Conservation (phyloP, 2,888 invertebrate species). For the Eumacrocentrus americanus region DNA sequence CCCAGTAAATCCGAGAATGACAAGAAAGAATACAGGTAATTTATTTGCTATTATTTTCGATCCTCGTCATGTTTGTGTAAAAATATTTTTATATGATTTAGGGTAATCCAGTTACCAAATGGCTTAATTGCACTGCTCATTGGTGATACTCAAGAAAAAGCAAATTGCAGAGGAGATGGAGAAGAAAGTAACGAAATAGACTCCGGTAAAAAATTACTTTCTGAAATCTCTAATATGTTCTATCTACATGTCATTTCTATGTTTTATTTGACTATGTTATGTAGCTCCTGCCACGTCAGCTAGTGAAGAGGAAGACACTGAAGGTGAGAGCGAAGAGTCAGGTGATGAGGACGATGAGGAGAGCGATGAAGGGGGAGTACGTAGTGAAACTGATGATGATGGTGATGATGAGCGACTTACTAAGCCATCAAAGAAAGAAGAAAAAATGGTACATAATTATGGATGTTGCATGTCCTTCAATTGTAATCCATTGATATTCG, state of each 20-base stretch:
- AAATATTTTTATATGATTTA: conserved; percentile 48
- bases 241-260: not conserved
- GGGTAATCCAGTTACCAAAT: conserved; percentile 72
- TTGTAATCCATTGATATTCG: too few relatives aligned
- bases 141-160: conserved; percentile 65
- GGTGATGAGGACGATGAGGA: conserved; percentile 39
- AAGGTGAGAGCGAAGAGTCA: conserved; percentile 30
- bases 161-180: conserved; percentile 12
- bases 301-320: conserved; percentile 44
- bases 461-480: not conserved
- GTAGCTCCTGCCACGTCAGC: not conserved
- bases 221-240: conserved; percentile 41
- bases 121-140: conserved; percentile 76
- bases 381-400: conserved; percentile 36
- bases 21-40: conserved; percentile 78
- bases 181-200: conserved; percentile 38
- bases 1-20: conserved; percentile 79
- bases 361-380: conserved; percentile 50
- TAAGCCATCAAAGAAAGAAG: conserved; percentile 47
- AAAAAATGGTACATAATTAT: conserved; percentile 52
- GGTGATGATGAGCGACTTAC: conserved; percentile 29
- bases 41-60: conserved; percentile 41
- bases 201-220: not conserved
- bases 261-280: conserved; percentile 4
- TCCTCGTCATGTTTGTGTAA: conserved; percentile 7